Conservation (phyloP, 2,888 invertebrate genomes). For the Helobdella robusta region DNA sequence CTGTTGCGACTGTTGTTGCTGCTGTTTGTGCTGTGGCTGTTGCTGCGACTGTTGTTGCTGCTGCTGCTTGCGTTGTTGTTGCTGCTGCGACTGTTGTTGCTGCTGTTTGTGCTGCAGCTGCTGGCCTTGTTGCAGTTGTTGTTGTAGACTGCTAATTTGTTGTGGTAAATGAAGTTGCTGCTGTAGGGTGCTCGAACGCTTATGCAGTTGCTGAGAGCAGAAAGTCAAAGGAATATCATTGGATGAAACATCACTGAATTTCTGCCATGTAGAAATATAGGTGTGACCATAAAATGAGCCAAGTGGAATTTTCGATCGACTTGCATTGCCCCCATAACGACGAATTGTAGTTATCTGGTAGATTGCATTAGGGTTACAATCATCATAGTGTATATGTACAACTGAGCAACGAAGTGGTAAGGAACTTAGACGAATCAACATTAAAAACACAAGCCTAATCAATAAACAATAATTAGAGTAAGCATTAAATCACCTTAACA, state of each 20-base stretch:
- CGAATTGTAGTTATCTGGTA: slow-evolving; percentile 78
- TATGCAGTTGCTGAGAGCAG: background rate
- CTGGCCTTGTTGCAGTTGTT: no score
- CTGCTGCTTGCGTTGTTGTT: no score
- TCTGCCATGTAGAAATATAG: slow-evolving; percentile 58
- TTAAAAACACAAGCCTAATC: background rate
- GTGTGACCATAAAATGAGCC: slow-evolving; percentile 89
- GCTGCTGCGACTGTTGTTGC: no score
- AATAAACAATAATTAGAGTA: background rate
- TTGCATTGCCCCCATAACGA: slow-evolving; percentile 79
- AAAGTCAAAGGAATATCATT: background rate
- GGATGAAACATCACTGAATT: background rate
- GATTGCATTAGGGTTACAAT: background rate
- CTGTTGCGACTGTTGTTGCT: no score
- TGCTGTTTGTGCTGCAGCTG: no score
- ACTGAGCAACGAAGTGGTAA: background rate
- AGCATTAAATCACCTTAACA: slow-evolving; percentile 61
- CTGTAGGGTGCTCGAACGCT: no score
- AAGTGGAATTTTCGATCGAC: slow-evolving; percentile 76
- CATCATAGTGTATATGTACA: background rate
- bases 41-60: no score
- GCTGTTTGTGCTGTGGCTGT: no score
- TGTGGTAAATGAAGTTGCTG: no score
- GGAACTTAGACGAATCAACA: background rate
- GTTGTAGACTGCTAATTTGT: no score